phyloP scores from a whole-genome alignment of 2,888 invertebrate genomes.

The Macaria liturata region DNA sequence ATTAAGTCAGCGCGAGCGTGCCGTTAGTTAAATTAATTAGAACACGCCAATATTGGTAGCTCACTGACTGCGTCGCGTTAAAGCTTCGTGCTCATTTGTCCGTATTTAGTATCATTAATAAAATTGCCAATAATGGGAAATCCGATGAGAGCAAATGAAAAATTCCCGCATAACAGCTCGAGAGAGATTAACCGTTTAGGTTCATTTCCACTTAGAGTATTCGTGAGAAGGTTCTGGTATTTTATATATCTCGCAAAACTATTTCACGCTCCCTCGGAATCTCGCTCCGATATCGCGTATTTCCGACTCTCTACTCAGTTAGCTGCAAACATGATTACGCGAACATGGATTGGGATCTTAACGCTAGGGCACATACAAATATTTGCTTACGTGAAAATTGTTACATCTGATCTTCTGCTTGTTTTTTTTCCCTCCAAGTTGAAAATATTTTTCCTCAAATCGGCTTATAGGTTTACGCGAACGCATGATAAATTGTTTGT shows the following conservation, averaged over 20 bases:
- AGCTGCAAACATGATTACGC: constrained; percentile 44
- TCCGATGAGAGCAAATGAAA: constrained; percentile 13
- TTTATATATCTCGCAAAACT: constrained; percentile 45
- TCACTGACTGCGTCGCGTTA: background rate
- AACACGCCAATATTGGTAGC: background rate
- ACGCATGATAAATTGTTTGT: constrained; percentile 4
- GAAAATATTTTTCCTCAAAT: constrained; percentile 22
- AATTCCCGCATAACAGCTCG: constrained; percentile 13
- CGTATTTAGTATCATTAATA: constrained; percentile 1
- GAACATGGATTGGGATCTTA: constrained; percentile 36
- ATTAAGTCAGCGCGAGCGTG: background rate
- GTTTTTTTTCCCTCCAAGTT: constrained; percentile 17
- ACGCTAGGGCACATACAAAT: constrained; percentile 33
- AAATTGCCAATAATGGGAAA: constrained; percentile 9
- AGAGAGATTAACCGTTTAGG: constrained; percentile 15
- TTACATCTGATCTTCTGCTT: constrained; percentile 26
- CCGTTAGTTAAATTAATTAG: background rate
- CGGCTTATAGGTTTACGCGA: constrained; percentile 17
- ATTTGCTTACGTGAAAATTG: constrained; percentile 31
- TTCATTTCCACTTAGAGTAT: constrained; percentile 16
- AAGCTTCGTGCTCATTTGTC: background rate
- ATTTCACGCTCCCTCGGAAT: constrained; percentile 50
- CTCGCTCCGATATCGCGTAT: constrained; percentile 43
- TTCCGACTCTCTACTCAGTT: constrained; percentile 45
- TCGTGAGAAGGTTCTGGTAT: constrained; percentile 31